Evolutionary conservation across 2,888 invertebrate species (phyloP), one percentile per base, ranked within the genome.

Genomic region (Lasiommata megera): DNA sequence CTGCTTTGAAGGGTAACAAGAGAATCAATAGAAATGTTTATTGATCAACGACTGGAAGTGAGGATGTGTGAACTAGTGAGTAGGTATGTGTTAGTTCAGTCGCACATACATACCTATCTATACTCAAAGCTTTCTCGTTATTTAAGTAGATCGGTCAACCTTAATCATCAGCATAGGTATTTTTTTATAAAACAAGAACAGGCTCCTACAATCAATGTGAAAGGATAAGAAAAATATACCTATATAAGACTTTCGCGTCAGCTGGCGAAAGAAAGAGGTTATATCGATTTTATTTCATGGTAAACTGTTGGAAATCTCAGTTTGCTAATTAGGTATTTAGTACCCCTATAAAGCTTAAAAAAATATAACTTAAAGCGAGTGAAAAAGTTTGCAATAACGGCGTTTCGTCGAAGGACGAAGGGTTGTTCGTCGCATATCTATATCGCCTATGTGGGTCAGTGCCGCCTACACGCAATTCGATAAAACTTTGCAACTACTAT

Each of bases 401-500:
- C 74, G 69, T 76, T 62, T 72, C 65, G 63, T 66, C 67, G 78
- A 79, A 82, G 83, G 79, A 76, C 79, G 77, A 72, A 77, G 78
- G 82, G 68, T 55, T 72, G 79, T 76, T 77, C 77, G 81, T 75
- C 78, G 74, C 77, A 73, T 72, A 75, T 73, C 77, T 74, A 71
- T 73, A 67, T 67, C 59, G 64, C 54, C 77, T 75, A 89, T 87
- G 78, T 88, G 85, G 89, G 89, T 88, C 89, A 89, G 82, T 83
- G 82, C 79, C 87, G 85, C 81, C 84, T 79, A 86, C 85, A 82
- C 84, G 86, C 82, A 77, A 86, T 83, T 82, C 84, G 81, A 88
- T 86, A 85, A 82, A 87, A 89, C 85, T 67, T 84, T 78, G 76
- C 77, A 77, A 84, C 72, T 79, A 16, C 64, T 23, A 68, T 31